These are phyloP conservation scores for Chironomus riparius DNA, from an alignment of 2,888 invertebrate species.

Conservation along the genomic window DNA sequence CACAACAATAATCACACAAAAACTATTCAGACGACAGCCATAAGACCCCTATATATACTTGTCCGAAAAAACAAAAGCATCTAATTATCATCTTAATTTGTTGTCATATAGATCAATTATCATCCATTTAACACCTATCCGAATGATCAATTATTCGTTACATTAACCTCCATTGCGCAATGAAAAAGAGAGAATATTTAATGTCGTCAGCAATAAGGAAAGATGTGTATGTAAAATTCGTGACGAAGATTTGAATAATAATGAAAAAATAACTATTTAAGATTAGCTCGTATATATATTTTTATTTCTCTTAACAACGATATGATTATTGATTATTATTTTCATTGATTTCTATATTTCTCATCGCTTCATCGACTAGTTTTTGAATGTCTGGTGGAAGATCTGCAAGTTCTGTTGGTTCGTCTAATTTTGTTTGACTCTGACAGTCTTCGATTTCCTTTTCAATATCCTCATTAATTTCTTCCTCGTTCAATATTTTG, in stretches of 20 bases:
- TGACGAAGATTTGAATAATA: background rate
- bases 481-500: background rate
- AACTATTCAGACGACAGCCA: too few species aligned
- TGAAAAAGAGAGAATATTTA: background rate
- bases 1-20: too few species aligned
- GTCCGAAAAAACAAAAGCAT: too few species aligned
- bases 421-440: constrained; percentile 36
- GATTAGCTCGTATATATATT: background rate
- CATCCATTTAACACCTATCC: background rate
- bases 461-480: constrained; percentile 15
- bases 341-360: constrained; percentile 29
- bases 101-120: background rate
- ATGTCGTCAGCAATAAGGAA: background rate
- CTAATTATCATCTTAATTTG: too few species aligned
- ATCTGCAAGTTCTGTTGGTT: constrained; percentile 44
- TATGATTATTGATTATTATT: background rate
- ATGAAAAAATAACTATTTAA: background rate
- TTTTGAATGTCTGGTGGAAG: constrained; percentile 53
- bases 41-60: too few species aligned
- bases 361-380: constrained; percentile 49
- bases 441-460: constrained; percentile 30
- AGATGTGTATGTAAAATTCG: background rate
- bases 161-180: background rate
- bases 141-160: background rate
- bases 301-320: background rate